phyloP scores from a whole-genome alignment of 2,113 vertebrate genomes.

The Scytalopus superciliaris region DNA sequence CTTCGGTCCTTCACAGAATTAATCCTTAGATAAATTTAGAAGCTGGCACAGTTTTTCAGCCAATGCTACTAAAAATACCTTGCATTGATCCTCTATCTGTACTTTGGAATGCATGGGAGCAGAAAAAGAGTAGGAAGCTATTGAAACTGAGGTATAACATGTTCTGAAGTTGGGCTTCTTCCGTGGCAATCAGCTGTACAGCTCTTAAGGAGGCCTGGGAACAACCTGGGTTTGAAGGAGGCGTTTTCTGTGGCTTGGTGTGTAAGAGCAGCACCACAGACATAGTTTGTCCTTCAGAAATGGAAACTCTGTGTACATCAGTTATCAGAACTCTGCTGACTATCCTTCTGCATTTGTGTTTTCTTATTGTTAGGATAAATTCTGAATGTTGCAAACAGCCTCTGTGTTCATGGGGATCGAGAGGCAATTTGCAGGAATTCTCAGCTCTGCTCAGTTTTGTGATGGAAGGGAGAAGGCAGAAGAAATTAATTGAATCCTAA shows the following conservation, averaged over 20 bases:
- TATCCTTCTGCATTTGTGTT: neutral
- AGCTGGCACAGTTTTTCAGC: slow-evolving; percentile 3
- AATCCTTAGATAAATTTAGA: slow-evolving; percentile 43
- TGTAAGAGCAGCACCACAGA: neutral
- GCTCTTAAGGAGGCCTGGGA: neutral
- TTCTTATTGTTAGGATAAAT: neutral
- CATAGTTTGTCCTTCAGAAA: neutral
- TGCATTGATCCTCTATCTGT: neutral
- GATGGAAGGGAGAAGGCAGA: neutral
- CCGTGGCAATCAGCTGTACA: fast-evolving
- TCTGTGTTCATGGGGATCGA: neutral
- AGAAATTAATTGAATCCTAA: neutral
- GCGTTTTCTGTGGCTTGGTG: neutral
- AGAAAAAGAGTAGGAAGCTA: neutral
- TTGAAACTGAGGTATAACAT: neutral
- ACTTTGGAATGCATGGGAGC: neutral
- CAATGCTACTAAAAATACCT: slow-evolving; percentile 5
- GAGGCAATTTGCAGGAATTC: neutral
- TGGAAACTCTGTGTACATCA: fast-evolving
- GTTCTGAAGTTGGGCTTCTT: neutral
- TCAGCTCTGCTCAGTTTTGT: neutral
- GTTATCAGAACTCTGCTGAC: neutral
- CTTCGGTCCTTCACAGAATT: neutral
- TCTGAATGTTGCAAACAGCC: neutral
- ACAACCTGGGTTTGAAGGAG: neutral